Base-by-base conservation (phyloP, 2,888 invertebrate genomes). In the Nemotelus nigrinus region DNA sequence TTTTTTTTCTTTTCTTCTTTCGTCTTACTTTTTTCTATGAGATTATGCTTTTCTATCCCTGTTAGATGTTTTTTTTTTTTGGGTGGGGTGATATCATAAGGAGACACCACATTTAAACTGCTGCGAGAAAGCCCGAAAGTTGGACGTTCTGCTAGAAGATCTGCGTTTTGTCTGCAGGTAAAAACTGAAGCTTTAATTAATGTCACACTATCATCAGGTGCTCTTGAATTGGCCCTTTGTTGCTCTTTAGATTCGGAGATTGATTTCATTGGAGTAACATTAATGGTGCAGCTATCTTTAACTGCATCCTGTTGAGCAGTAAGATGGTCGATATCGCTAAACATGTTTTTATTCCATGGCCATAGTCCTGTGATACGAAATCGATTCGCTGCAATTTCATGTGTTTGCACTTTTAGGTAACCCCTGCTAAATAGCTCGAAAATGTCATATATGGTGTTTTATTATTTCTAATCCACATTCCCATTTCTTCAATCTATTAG, bases 401-500 rank as follows among this genome's bases (percentile, higher is more conserved):
- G 78, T 44, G 82, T 82, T 74, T 81, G 82, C 8, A 76, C 76
- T 80, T 83, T 83, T 57, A 82, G 48, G 79, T 83, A 85, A n/a
- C 47, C 58, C 47, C 39, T 74, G 8, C 44, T 81, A 67, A 83
- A 81, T 57, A 82, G 77, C 58, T 81, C 80, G 5, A 71, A 79
- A 50, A 83, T 74, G 58, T 83, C 80, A 80, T 80, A 81, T 6
- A 55, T 5, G 57, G 43, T 25, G 60, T 8, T 6, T 48, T 41
- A 43, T 82, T 83, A 68, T 83, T 77, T 75, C 82, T 76, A 41
- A 84, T 80, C 81, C 81, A 84, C 76, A 79, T 79, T 4, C 82
- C 70, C 71, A 84, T 80, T 81, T 82, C 81, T 77, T 85, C 83
- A 80, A 81, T 84, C 74, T 85, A 85, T 68, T 84, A 83, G 3